phyloP scores from a whole-genome alignment of 2,888 invertebrate species.

The Drosophila atripex region DNA sequence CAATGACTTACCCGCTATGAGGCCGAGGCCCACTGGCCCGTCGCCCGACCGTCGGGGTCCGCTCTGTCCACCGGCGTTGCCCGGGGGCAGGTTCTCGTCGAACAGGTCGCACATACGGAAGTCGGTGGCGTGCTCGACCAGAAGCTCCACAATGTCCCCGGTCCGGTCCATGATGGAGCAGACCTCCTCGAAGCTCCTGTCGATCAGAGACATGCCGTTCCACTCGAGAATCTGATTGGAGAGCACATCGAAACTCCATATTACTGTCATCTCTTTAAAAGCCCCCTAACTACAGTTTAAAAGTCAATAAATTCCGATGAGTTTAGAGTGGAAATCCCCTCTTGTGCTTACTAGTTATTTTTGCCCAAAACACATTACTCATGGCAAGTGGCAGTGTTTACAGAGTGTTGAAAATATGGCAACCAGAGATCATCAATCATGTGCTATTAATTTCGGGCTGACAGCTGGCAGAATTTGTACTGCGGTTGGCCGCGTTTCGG shows the following conservation, averaged over 20 bases:
- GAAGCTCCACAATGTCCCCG: constrained; percentile 93
- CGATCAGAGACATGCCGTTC: constrained; percentile 94
- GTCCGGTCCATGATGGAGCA: constrained; percentile 94
- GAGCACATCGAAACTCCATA: background rate
- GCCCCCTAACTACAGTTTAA: background rate
- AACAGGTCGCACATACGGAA: constrained; percentile 88
- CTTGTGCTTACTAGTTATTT: background rate
- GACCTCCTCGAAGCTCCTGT: constrained; percentile 97
- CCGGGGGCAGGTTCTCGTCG: constrained; percentile 88
- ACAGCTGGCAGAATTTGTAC: constrained; percentile 18
- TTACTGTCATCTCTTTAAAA: too few relatives aligned
- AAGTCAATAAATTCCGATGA: background rate
- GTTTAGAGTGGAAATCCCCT: background rate
- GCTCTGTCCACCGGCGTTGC: constrained; percentile 82
- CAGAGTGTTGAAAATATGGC: background rate
- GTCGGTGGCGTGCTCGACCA: constrained; percentile 93
- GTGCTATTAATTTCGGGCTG: constrained; percentile 24
- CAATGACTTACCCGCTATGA: constrained; percentile 82
- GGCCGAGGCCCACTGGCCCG: constrained; percentile 83
- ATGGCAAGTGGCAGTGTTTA: background rate
- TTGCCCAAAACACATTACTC: background rate
- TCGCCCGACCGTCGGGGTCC: constrained; percentile 84
- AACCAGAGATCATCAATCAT: constrained; percentile 25
- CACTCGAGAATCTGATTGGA: constrained; percentile 92
- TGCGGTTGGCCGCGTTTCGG: constrained; percentile 29